phyloP scores from a whole-genome alignment of 1,140 invertebrate genomes.

The Nasonia giraulti region DNA sequence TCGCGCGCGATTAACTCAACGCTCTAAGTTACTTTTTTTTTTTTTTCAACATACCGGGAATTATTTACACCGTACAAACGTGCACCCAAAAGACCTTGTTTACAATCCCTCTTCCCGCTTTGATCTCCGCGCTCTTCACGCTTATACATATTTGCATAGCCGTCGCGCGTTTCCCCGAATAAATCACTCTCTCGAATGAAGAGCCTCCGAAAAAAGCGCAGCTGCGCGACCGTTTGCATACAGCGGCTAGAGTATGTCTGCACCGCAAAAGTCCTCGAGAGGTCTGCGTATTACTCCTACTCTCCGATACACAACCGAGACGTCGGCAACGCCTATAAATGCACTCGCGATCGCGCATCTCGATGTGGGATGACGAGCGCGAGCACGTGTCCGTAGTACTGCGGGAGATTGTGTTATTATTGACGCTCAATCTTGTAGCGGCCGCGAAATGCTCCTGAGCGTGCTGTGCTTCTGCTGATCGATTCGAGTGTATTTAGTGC shows the following conservation, averaged over 20 bases:
- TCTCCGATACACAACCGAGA: not conserved
- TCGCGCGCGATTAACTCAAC: not conserved
- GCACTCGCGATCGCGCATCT: not conserved
- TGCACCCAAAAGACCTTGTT: not conserved
- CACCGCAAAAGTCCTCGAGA: conserved; percentile 44
- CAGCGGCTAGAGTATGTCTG: not conserved
- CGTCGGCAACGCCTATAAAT: not conserved
- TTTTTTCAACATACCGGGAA: not conserved
- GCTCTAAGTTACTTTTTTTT: no score
- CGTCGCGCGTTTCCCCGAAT: no score
- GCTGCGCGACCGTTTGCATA: not conserved
- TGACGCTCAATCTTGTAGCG: not conserved
- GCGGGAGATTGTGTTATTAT: no score
- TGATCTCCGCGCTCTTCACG: not conserved
- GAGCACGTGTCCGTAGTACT: no score
- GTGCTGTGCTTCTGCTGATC: no score
- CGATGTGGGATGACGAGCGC: conserved; percentile 12
- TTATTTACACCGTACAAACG: not conserved
- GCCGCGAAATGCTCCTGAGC: not conserved
- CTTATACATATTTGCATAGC: no score
- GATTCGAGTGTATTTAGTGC: no score
- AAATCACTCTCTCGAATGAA: no score
- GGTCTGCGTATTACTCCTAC: not conserved
- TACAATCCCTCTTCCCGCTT: not conserved
- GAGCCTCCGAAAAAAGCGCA: not conserved